Percentiles rank a stretch among this genome's conserved stretches.
Conservation (phyloP, 2,888 invertebrate species). For the Drosophila dives region DNA sequence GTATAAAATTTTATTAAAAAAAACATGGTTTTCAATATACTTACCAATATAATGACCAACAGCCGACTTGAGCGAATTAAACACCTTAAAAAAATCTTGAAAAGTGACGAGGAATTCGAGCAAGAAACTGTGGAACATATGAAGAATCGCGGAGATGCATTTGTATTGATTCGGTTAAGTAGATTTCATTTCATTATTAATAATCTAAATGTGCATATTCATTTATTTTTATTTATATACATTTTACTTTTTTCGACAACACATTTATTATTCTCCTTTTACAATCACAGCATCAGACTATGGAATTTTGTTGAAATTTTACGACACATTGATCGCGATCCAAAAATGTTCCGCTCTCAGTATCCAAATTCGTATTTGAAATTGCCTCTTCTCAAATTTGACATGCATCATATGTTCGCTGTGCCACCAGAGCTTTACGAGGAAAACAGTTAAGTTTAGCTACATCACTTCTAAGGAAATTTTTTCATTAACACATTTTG, state of each 20-base stretch:
- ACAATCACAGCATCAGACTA: conserved; percentile 61
- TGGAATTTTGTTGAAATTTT: conserved; percentile 82
- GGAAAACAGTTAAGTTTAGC: conserved; percentile 70
- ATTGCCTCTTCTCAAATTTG: conserved; percentile 82
- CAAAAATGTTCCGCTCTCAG: conserved; percentile 43
- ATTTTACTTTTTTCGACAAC: too few relatives aligned
- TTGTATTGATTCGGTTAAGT: conserved; percentile 74
- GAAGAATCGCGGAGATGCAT: conserved; percentile 69
- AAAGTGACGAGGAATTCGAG: conserved; percentile 56
- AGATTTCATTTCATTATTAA: too few relatives aligned
- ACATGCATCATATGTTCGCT: conserved; percentile 69
- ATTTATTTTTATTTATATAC: too few relatives aligned
- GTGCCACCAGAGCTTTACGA: conserved; percentile 78
- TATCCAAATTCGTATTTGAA: conserved; percentile 81
- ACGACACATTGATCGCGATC: conserved; percentile 72
- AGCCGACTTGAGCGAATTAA: conserved; percentile 77
- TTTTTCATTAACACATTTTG: neutral
- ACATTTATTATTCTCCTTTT: neutral
- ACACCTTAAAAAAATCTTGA: conserved; percentile 61
- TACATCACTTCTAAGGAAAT: accelerated
- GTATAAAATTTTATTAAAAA: conserved; percentile 52
- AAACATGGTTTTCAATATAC: neutral
- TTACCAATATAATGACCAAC: neutral
- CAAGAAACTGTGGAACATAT: conserved; percentile 55
- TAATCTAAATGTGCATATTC: too few relatives aligned